Conservation (phyloP, 2,113 vertebrate species). For the Entelurus aequoreus region DNA sequence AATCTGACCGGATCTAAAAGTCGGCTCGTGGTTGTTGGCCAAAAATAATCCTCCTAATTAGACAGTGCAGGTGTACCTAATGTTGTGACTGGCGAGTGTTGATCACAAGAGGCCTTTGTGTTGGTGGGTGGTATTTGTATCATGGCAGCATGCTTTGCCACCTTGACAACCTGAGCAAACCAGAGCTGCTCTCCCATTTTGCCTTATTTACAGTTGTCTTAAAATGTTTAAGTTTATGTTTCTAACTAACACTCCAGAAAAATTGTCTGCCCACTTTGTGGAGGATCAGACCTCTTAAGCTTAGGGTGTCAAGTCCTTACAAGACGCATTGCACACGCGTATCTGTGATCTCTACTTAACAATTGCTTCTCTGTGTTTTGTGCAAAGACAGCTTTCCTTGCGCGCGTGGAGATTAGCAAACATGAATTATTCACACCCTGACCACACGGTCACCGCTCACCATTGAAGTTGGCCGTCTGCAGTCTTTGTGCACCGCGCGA, state of each 20-base stretch:
- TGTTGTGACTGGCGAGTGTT: background rate
- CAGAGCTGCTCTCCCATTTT: background rate
- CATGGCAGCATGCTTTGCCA: constrained; percentile 6
- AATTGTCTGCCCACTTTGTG: too few species aligned
- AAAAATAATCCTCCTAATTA: too few species aligned
- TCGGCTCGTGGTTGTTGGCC: too few species aligned
- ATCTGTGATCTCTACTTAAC: constrained; percentile 8
- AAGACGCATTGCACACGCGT: constrained; percentile 15
- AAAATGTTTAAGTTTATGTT: too few species aligned
- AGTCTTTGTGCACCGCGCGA: constrained; percentile 18
- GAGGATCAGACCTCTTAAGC: constrained; percentile 16
- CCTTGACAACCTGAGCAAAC: constrained; percentile 8
- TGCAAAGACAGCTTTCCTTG: constrained; percentile 26
- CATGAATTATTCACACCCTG: constrained; percentile 52
- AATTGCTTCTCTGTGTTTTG: background rate
- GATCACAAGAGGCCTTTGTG: background rate
- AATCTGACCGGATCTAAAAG: too few species aligned
- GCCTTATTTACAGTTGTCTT: too few species aligned
- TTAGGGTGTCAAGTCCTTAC: constrained; percentile 1
- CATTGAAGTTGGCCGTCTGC: constrained; percentile 48
- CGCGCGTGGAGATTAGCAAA: constrained; percentile 31
- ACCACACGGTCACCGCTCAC: constrained; percentile 44
- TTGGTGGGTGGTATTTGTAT: constrained; percentile 7
- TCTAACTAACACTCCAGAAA: too few species aligned
- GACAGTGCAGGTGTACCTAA: background rate